Evolutionary conservation across 2,797 vertebrate species (phyloP).

Genomic region (Sebastes cheni): DNA sequence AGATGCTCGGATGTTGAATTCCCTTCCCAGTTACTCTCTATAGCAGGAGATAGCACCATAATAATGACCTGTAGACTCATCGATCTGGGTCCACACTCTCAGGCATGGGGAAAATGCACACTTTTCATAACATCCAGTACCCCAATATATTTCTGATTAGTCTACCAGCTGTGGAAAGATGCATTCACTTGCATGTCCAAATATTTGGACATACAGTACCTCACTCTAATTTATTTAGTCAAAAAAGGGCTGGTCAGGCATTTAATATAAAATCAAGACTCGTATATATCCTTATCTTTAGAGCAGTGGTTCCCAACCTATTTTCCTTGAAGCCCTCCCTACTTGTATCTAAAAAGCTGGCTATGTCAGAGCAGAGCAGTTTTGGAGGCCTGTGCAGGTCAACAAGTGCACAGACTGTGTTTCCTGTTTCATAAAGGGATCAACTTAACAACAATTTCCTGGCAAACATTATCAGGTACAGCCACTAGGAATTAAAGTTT

Average conservation of each 20-base stretch:
- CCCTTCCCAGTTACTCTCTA: neutral
- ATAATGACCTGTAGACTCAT: neutral
- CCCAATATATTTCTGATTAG: neutral
- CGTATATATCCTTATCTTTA: too few species aligned
- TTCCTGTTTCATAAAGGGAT: slow-evolving; percentile 2
- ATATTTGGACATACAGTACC: neutral
- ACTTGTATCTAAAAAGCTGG: neutral
- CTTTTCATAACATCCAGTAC: neutral
- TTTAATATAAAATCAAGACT: neutral
- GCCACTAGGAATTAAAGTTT: neutral
- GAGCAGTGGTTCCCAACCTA: too few species aligned
- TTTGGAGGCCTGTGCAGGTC: neutral
- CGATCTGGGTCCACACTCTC: neutral
- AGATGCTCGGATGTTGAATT: neutral
- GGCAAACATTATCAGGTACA: neutral
- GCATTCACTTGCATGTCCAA: neutral
- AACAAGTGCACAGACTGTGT: neutral
- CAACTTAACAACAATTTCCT: neutral
- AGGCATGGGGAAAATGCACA: neutral
- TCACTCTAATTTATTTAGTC: neutral
- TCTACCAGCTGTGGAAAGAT: neutral
- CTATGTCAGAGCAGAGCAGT: neutral
- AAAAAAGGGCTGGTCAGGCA: neutral
- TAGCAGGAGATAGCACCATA: neutral
- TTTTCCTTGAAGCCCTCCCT: too few species aligned